Evolutionary conservation across 2,113 vertebrate genomes (phyloP).

Genomic region (Hypanus sabinus): DNA sequence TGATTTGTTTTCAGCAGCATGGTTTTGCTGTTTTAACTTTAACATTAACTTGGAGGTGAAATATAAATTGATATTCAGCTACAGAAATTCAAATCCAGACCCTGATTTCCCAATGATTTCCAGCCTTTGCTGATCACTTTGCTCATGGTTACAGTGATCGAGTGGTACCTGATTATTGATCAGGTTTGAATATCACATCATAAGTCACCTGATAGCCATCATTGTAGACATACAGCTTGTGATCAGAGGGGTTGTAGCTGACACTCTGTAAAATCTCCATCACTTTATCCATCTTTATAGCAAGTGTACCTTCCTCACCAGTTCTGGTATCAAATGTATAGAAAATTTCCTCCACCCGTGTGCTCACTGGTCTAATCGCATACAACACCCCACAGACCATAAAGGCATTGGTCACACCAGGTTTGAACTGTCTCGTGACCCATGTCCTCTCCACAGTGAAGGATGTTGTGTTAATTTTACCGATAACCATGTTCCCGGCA

Average conservation of each 20-base stretch:
- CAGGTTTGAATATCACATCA: slow-evolving; percentile 42
- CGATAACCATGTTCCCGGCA: slow-evolving; percentile 83
- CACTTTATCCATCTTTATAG: slow-evolving; percentile 57
- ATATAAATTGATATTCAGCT: no score
- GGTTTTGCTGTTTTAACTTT: no score
- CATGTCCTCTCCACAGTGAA: slow-evolving; percentile 78
- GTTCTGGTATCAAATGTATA: slow-evolving; percentile 75
- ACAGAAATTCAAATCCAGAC: background rate
- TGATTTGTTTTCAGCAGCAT: no score
- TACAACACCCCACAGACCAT: slow-evolving; percentile 89
- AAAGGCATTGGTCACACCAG: slow-evolving; percentile 78
- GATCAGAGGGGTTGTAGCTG: slow-evolving; percentile 63
- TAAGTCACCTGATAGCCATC: slow-evolving; percentile 60
- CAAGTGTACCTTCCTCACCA: slow-evolving; percentile 49
- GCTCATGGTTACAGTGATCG: no score
- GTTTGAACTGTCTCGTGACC: slow-evolving; percentile 66
- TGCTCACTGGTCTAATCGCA: slow-evolving; percentile 62
- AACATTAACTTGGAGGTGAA: no score
- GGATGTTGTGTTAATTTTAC: slow-evolving; percentile 82
- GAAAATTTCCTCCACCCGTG: slow-evolving; percentile 72
- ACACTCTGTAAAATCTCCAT: slow-evolving; percentile 55
- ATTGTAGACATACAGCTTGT: slow-evolving; percentile 68
- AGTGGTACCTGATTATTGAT: no score
- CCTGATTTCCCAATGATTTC: background rate
- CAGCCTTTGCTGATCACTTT: background rate